Percentiles rank a stretch among this genome's conserved stretches.
These are phyloP conservation scores for Torymus tubicola DNA, from an alignment of 2,888 invertebrate genomes.

Conservation along the genomic window DNA sequence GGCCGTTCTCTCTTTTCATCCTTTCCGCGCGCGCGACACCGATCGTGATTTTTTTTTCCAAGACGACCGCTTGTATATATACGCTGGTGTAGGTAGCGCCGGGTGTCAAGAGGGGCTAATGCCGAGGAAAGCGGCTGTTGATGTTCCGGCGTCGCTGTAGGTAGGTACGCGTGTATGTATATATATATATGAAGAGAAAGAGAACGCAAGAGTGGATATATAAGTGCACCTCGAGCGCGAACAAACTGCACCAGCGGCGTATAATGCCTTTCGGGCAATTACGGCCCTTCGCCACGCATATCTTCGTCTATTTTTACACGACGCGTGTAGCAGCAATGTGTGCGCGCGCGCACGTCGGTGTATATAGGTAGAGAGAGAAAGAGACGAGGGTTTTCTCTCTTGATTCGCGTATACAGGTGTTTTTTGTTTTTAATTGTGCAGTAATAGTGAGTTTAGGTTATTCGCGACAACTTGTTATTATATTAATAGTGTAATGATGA, in stretches of 20 bases:
- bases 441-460: no score
- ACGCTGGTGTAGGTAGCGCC: background rate
- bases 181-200: no score
- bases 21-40: conserved; percentile 14
- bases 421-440: no score
- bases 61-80: background rate
- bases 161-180: background rate
- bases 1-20: conserved; percentile 4
- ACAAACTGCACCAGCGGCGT: conserved; percentile 37
- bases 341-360: no score
- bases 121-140: background rate
- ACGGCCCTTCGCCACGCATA: conserved; percentile 24
- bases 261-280: conserved; percentile 42
- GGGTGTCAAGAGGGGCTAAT: background rate
- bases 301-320: background rate
- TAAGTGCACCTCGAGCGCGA: conserved; percentile 1
- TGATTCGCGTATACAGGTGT: background rate
- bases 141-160: conserved; percentile 35
- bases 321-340: no score
- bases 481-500: no score
- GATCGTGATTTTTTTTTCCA: conserved; percentile 17
- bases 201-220: background rate
- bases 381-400: background rate
- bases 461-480: no score
- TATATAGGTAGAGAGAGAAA: no score